These are phyloP conservation scores for Dicaeum eximium DNA, from an alignment of 2,113 vertebrate genomes.

Conservation along the genomic window DNA sequence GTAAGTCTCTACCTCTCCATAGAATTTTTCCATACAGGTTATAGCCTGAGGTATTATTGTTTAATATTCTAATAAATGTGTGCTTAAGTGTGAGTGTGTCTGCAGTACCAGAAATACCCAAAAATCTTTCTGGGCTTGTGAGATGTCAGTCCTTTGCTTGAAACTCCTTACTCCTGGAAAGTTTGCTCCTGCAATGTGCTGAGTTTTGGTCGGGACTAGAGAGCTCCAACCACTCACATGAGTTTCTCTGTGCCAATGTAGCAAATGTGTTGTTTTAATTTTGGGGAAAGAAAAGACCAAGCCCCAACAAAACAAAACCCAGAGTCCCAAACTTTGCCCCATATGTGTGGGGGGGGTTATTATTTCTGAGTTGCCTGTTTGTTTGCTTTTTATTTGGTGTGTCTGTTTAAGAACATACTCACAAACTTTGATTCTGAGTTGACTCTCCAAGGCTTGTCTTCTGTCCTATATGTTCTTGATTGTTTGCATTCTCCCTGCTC, in stretches of 20 bases:
- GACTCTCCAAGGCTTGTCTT: neutral
- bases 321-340: neutral
- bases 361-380: neutral
- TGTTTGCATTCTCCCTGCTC: neutral
- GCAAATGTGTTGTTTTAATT: neutral
- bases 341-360: neutral
- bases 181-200: neutral
- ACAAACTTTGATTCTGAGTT: neutral
- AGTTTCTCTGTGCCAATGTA: neutral
- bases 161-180: neutral
- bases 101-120: neutral
- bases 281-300: rapidly evolving
- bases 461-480: neutral
- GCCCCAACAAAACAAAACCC: neutral
- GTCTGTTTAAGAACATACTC: neutral
- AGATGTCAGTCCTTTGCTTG: neutral
- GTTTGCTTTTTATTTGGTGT: neutral
- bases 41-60: neutral
- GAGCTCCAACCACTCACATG: neutral
- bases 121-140: neutral
- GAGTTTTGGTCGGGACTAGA: neutral
- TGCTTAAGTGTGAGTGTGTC: neutral
- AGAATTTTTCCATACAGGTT: neutral
- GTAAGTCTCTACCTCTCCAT: neutral
- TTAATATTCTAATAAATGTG: neutral